Conservation (phyloP, 2,797 vertebrate species). For the Fringilla coelebs region DNA sequence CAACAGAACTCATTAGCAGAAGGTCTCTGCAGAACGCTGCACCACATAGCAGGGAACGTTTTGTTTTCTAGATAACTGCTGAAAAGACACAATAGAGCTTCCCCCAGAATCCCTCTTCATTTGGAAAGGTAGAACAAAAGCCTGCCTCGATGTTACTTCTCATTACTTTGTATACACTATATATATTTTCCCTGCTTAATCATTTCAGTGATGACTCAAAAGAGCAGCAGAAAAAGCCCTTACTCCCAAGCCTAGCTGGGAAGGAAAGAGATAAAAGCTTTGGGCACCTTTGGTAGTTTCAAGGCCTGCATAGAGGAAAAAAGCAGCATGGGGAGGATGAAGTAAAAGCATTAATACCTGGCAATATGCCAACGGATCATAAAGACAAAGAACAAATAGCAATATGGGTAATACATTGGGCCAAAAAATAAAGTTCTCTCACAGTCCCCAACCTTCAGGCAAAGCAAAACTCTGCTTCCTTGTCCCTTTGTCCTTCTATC, state of each 20-base stretch:
- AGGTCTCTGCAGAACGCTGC: neutral
- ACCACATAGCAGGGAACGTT: neutral
- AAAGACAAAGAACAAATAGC: neutral
- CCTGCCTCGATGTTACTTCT: neutral
- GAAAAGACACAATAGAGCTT: neutral
- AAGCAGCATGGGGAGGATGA: neutral
- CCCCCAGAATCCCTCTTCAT: neutral
- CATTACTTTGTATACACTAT: neutral
- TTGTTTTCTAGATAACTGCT: neutral
- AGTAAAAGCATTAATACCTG: neutral
- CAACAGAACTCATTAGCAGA: conserved; percentile 3
- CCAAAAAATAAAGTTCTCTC: neutral
- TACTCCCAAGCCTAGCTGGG: neutral
- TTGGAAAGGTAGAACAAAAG: neutral
- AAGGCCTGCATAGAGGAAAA: neutral
- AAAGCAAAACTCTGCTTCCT: neutral
- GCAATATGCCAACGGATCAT: neutral
- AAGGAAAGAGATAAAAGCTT: neutral
- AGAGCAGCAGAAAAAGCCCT: neutral
- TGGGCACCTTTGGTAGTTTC: neutral
- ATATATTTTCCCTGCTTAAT: neutral
- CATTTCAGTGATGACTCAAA: neutral
- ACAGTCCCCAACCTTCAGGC: neutral
- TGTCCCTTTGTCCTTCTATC: neutral
- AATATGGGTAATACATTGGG: neutral